Conservation (phyloP, 2,888 invertebrate species). For the Nycteola revayana region DNA sequence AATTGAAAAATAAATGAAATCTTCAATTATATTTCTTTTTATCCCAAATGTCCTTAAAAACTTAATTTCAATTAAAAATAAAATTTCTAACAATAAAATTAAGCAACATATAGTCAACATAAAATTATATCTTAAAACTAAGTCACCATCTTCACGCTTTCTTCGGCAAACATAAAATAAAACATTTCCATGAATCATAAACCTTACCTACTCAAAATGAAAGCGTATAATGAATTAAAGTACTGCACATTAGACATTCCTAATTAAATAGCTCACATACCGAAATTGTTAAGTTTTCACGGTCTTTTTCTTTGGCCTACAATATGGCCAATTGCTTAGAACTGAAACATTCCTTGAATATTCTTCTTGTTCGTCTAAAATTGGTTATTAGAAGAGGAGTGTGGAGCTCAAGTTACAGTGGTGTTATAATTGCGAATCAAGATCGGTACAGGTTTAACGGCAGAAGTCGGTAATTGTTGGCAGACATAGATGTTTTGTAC, state of each 20-base stretch:
- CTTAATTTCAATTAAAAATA: too few relatives aligned
- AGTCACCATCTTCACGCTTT: conserved; percentile 25
- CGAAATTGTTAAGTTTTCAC: conserved; percentile 52
- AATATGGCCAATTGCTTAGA: conserved; percentile 25
- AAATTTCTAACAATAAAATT: too few relatives aligned
- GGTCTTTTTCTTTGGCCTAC: conserved; percentile 50
- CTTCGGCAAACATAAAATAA: conserved; percentile 8
- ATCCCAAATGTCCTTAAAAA: too few relatives aligned
- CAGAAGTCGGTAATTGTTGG: conserved; percentile 36
- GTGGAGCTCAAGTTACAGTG: conserved; percentile 23
- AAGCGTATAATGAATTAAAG: conserved; percentile 46
- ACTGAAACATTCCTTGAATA: conserved; percentile 10
- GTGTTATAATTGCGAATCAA: conserved; percentile 35
- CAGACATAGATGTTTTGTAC: conserved; percentile 29
- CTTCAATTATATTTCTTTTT: too few relatives aligned
- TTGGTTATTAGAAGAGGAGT: not conserved
- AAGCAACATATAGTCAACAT: too few relatives aligned
- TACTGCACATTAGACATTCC: conserved; percentile 37
- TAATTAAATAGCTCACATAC: conserved; percentile 49
- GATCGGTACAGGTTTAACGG: conserved; percentile 38
- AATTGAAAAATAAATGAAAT: too few relatives aligned
- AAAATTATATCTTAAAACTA: too few relatives aligned
- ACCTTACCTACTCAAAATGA: conserved; percentile 39
- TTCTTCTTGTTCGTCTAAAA: not conserved
- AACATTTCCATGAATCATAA: conserved; percentile 31